Evolutionary conservation across 2,888 invertebrate species (phyloP).

Genomic region (Isoperla grammatica): DNA sequence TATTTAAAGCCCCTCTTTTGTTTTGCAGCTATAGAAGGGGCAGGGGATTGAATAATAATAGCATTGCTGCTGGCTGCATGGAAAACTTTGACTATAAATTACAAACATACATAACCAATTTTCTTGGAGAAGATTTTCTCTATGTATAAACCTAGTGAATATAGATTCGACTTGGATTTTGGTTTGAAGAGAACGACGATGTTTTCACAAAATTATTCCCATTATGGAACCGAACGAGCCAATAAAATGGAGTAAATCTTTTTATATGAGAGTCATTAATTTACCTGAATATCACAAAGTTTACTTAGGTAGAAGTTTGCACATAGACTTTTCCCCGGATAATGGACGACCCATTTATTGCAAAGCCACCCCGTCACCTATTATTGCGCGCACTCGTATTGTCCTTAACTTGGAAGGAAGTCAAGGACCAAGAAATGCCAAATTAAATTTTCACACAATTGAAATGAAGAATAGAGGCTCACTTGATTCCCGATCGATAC

Average conservation of each 20-base stretch:
- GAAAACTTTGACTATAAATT: conserved; percentile 30
- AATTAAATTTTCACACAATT: too few relatives aligned
- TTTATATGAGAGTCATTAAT: conserved; percentile 11
- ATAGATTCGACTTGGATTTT: conserved; percentile 21
- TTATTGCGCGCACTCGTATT: conserved; percentile 9
- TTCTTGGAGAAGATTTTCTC: conserved; percentile 27
- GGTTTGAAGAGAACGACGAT: conserved; percentile 13
- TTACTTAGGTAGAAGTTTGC: conserved; percentile 6
- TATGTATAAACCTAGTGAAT: conserved; percentile 12
- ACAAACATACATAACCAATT: conserved; percentile 30
- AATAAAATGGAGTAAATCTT: conserved; percentile 15
- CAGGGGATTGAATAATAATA: conserved; percentile 26
- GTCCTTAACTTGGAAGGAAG: conserved; percentile 3
- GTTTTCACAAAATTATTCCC: conserved; percentile 21
- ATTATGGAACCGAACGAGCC: conserved; percentile 23
- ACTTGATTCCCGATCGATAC: not conserved
- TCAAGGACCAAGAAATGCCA: too few relatives aligned
- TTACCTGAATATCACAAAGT: conserved; percentile 12
- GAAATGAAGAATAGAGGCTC: too few relatives aligned
- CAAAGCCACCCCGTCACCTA: conserved; percentile 3
- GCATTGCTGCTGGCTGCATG: conserved; percentile 26
- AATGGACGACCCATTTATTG: conserved; percentile 6
- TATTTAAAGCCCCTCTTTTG: conserved; percentile 30
- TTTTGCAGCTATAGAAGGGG: conserved; percentile 24
- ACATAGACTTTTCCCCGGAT: conserved; percentile 1